Evolutionary conservation across 2,113 vertebrate species (phyloP).

Genomic region (Gnathonemus echidnorhynchus): DNA sequence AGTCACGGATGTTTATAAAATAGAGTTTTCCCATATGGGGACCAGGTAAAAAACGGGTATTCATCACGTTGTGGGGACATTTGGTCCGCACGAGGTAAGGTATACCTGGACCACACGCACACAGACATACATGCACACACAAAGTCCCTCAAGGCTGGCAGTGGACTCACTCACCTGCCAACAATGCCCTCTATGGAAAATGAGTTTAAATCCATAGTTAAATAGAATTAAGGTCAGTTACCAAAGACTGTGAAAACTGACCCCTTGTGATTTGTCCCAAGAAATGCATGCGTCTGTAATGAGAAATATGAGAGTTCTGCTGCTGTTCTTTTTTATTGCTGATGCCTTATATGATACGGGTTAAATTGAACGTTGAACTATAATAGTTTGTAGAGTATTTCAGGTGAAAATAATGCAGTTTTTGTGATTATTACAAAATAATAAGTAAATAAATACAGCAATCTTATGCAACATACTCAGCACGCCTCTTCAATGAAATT

Average conservation of each 20-base stretch:
- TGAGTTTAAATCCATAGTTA: background rate
- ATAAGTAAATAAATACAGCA: background rate
- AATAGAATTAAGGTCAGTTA: background rate
- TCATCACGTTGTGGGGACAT: too few relatives aligned
- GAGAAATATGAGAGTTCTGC: constrained; percentile 25
- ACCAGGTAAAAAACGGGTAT: too few relatives aligned
- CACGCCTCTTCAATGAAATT: background rate
- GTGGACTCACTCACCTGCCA: background rate
- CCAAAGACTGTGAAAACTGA: background rate
- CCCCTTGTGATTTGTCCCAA: constrained; percentile 1
- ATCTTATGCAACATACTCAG: background rate
- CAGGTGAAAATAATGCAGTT: background rate
- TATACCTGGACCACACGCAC: background rate
- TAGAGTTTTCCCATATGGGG: too few relatives aligned
- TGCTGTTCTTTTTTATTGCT: constrained; percentile 33
- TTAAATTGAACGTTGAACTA: background rate
- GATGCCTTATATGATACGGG: constrained; percentile 24
- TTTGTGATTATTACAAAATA: background rate
- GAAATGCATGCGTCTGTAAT: constrained; percentile 25
- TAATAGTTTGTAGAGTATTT: background rate
- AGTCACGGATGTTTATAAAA: too few relatives aligned
- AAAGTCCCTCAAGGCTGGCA: background rate
- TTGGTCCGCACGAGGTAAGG: too few relatives aligned
- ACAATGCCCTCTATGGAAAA: background rate
- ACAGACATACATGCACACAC: background rate